Base-by-base conservation (phyloP, 2,797 vertebrate genomes). In the Darevskia mixta region DNA sequence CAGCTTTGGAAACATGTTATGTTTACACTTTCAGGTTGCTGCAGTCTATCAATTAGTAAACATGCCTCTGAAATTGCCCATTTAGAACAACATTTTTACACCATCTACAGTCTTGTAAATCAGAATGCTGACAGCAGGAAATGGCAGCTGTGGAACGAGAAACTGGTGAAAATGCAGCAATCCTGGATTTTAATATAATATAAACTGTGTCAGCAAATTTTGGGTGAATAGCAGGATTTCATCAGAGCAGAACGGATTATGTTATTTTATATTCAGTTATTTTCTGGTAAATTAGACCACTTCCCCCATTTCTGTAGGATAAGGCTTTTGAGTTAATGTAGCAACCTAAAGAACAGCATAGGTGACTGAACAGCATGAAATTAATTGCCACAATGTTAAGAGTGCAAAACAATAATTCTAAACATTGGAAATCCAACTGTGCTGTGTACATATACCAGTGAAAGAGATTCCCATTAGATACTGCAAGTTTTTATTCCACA, bases 91-190 rank as follows among this genome's bases (percentile, higher is more conserved):
- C 85, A 89, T 94, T 94, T 94, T 95, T 94, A 91, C 85, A 89
- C 83, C 90, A 86, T 87, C 89, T 89, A 79, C 81, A 92, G 87
- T 86, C 90, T 95, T 94, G 94, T 97, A 97, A 97, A 97, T 97
- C 97, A 97, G 97, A 96, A 96, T 97, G 96, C 97, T 98, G 98
- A 97, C 97, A 98, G 93, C 95, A 96, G 96, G 96, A 96, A 98
- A 96, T 95, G 95, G 97, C 97, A 98, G 97, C 97, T 98, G 98
- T 96, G 95, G 95, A 95, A 95, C 93, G 94, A 95, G 92, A 96
- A 97, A 95, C 91, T 94, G 96, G 96, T 97, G 96, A 96, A 97
- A 97, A 96, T 83, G 95, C 96, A 96, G 95, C 89, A 94, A 97
- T 97, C 96, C 89, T 94, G 96, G 96, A 97, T 97, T 97, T 97